Conservation (phyloP, 2,113 vertebrate genomes). For the Puffinus mauretanicus region DNA sequence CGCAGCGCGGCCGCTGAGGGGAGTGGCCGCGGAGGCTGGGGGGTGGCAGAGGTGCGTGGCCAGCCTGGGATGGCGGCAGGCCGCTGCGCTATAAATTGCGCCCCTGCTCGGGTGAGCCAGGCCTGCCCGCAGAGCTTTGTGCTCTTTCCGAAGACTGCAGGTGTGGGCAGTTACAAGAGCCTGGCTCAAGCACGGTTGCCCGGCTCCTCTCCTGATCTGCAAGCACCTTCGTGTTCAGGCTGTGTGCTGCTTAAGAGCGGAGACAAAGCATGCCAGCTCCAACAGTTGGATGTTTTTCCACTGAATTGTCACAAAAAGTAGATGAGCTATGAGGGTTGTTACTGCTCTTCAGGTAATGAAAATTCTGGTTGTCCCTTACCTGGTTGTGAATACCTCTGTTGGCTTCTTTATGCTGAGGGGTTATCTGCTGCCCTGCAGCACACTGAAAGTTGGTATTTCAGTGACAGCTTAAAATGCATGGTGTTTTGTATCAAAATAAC, state of each 20-base stretch:
- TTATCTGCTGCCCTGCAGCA: neutral
- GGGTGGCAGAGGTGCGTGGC: fast-evolving
- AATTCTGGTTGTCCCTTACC: fast-evolving
- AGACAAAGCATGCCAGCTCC: fast-evolving
- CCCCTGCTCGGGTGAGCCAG: fast-evolving
- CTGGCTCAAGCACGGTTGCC: fast-evolving
- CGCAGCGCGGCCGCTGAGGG: neutral
- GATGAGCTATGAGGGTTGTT: fast-evolving
- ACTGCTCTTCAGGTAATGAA: neutral
- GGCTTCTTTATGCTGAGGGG: fast-evolving
- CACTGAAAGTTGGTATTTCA: fast-evolving
- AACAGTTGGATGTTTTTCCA: fast-evolving
- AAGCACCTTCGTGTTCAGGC: fast-evolving
- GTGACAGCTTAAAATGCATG: neutral
- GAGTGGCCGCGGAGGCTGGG: neutral
- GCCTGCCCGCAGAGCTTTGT: fast-evolving
- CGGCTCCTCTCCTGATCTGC: fast-evolving
- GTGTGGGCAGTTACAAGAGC: too few relatives aligned
- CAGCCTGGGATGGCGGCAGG: fast-evolving
- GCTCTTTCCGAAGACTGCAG: fast-evolving
- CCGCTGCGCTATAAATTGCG: fast-evolving
- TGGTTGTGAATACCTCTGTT: neutral
- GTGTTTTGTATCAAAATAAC: too few relatives aligned
- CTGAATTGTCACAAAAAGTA: neutral
- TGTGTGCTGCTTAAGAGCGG: too few relatives aligned